These are phyloP conservation scores for Heliconius cydno DNA, from an alignment of 2,888 invertebrate genomes.

Conservation along the genomic window DNA sequence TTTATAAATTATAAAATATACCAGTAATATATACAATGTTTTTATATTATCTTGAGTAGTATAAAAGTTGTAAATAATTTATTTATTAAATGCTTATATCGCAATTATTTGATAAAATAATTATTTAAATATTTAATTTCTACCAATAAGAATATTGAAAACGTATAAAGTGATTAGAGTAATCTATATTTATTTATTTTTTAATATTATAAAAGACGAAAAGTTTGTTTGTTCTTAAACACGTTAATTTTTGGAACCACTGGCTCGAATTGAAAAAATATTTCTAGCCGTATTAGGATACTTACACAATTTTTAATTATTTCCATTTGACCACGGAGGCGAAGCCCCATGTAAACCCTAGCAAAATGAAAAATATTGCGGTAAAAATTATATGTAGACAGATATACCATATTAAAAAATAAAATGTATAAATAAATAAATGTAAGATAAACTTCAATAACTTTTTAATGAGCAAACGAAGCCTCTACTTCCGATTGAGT, in stretches of 20 bases:
- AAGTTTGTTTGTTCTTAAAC: not conserved
- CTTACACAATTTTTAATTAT: not conserved
- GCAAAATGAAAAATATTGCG: not conserved
- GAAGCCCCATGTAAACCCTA: not conserved
- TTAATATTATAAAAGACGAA: not conserved
- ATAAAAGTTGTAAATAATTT: not conserved
- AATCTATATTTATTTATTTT: not conserved
- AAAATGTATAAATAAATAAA: not conserved
- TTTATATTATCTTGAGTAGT: not conserved
- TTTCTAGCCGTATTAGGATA: not conserved
- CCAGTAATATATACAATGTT: not conserved
- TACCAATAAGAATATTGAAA: not conserved
- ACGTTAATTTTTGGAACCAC: not conserved
- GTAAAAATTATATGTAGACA: not conserved
- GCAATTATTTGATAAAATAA: not conserved
- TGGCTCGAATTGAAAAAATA: not conserved
- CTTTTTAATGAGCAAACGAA: conserved; percentile 6
- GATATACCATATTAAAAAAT: not conserved
- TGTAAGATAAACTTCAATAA: not conserved
- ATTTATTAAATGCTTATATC: not conserved
- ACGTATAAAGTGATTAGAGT: not conserved
- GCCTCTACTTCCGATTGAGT: not conserved
- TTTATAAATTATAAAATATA: not conserved
- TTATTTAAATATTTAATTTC: not conserved
- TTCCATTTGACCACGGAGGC: not conserved